Evolutionary conservation across 2,888 invertebrate species (phyloP).

Genomic region (Pristionchus exspectatus): DNA sequence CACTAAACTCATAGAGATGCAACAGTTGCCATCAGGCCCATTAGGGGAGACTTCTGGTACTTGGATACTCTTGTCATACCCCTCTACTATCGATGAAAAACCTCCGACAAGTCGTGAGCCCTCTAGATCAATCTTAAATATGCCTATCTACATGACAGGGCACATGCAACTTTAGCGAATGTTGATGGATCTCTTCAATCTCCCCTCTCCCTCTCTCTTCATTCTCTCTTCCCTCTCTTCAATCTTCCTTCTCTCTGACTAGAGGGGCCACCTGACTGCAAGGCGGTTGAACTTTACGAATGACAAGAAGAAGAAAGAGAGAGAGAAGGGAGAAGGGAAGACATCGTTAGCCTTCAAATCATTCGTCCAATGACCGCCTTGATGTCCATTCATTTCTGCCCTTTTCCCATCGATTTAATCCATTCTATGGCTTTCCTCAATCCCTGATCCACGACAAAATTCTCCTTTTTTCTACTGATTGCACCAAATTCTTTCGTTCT

Average conservation of each 20-base stretch:
- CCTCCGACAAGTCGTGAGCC: not conserved
- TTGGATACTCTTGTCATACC: not conserved
- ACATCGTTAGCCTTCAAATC: slow-evolving; percentile 10
- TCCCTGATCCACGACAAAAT: not conserved
- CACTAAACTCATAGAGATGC: not conserved
- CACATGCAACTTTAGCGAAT: not conserved
- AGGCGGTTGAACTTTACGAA: slow-evolving; percentile 45
- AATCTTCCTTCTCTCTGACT: slow-evolving; percentile 6
- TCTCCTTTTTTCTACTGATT: slow-evolving; percentile 1
- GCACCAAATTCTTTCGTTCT: not conserved
- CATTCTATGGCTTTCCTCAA: not conserved
- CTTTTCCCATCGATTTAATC: not conserved
- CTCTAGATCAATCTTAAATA: not conserved
- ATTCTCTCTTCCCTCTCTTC: slow-evolving; percentile 34
- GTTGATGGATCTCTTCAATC: not conserved
- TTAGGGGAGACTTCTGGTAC: not conserved
- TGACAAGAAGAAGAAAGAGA: slow-evolving; percentile 39
- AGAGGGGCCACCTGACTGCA: not conserved
- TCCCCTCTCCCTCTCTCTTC: not conserved
- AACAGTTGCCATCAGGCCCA: not conserved
- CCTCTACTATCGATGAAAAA: not conserved
- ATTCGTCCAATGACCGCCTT: not conserved
- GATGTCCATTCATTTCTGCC: not conserved
- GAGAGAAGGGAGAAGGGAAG: slow-evolving; percentile 16
- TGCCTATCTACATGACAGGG: not conserved